Evolutionary conservation across 2,113 vertebrate species (phyloP).

Genomic region (Maccullochella peelii): DNA sequence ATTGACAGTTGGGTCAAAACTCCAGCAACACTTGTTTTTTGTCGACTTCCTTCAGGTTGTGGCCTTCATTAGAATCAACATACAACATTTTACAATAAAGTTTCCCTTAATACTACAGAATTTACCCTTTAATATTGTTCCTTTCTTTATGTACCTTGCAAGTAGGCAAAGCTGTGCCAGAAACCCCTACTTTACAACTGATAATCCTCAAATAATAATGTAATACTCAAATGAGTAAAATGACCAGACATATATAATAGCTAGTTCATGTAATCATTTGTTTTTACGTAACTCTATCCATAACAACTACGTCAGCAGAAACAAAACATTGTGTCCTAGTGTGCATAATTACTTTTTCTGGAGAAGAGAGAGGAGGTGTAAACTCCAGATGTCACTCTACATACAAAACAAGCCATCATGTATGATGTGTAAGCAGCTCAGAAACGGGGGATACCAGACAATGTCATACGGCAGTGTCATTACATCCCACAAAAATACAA

Average conservation of each 20-base stretch:
- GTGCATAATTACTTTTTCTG: neutral
- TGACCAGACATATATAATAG: neutral
- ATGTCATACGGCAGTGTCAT: conserved; percentile 50
- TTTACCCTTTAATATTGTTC: neutral
- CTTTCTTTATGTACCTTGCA: neutral
- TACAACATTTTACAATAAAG: neutral
- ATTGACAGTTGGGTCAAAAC: neutral
- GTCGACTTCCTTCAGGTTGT: neutral
- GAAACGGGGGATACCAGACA: conserved; percentile 33
- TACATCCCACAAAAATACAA: conserved; percentile 61
- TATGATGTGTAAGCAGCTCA: conserved; percentile 39
- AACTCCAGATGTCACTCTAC: conserved; percentile 30
- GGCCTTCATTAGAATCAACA: neutral
- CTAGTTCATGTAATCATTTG: neutral
- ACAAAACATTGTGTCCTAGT: neutral
- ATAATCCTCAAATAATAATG: neutral
- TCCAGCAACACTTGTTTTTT: neutral
- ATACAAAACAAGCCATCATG: conserved; percentile 30
- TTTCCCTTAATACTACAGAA: neutral
- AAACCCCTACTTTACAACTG: neutral
- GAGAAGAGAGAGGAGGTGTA: conserved; percentile 5
- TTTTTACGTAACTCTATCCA: neutral
- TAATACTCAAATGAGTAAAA: neutral
- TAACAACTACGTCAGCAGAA: conserved; percentile 3
- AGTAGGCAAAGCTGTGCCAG: neutral